Conservation (phyloP, 2,113 vertebrate species). For the Cichladusa arquata region DNA sequence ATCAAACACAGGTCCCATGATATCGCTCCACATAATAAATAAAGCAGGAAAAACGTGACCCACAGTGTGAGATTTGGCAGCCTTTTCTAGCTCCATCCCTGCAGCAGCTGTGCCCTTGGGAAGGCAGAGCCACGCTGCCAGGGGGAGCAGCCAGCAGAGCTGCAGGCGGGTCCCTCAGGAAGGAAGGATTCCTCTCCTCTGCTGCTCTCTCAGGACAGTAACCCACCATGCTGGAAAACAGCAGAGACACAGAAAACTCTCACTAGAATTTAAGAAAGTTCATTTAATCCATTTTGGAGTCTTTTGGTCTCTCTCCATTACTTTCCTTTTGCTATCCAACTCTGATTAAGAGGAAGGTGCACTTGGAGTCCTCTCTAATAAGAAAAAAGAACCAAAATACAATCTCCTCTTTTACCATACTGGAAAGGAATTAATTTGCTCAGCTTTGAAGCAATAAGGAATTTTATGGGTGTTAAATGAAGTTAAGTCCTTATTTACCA, state of each 20-base stretch:
- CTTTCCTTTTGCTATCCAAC: background rate
- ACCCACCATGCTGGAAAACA: background rate
- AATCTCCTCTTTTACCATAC: background rate
- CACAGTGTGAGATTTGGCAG: background rate
- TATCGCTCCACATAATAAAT: background rate
- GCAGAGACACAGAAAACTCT: background rate
- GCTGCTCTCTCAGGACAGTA: background rate
- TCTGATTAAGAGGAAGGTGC: background rate
- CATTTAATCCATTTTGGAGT: background rate
- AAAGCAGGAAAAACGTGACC: background rate
- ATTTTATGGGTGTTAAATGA: constrained; percentile 35
- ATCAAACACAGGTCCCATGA: background rate
- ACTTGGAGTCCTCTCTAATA: background rate
- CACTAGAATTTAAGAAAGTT: background rate
- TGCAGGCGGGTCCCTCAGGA: background rate
- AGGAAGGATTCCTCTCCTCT: background rate
- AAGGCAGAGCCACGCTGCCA: background rate
- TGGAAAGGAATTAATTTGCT: constrained; percentile 27
- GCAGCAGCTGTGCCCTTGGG: background rate
- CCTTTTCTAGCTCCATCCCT: background rate
- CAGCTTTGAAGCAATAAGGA: constrained; percentile 1
- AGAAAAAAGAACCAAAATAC: background rate
- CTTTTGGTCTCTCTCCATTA: background rate
- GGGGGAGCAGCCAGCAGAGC: background rate
- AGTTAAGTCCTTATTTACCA: constrained; percentile 30